Evolutionary conservation across 1,140 invertebrate genomes (phyloP), one percentile per base, ranked within the genome.

Genomic region (Drosophila melanica): DNA sequence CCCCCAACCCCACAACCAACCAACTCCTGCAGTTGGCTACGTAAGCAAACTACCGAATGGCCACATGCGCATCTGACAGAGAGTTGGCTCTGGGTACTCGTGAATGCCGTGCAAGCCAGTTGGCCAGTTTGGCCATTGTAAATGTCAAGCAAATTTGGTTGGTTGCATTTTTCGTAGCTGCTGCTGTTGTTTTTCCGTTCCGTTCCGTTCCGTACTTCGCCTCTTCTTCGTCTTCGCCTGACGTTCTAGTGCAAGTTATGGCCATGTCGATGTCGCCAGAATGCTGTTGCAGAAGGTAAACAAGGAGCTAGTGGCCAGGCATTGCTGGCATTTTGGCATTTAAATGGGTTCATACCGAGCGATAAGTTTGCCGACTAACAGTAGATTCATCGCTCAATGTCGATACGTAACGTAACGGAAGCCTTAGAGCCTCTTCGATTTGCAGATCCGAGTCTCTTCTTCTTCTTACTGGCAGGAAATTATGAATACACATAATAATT

Each of bases 101-200:
- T 68, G 54, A 78, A 72, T 74, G 57, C 51, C 33, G 33, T 16
- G 33, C 45, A 63, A 55, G 48, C 60, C 48, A 51, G 65, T 73
- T 73, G 70, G 70, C 70, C 64, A 73, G 64, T 70, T 75, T 86
- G 78, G 78, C 79, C 82, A 77, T 81, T 81, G 82, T 89, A 87
- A 87, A 87, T 87, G 82, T 87, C 82, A 87, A 82, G 84, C 82
- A 77, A 89, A 87, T 87, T 87, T 89, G 82, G 79, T 69, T 65
- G 68, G 59, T 65, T 79, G 81, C 78, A 81, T 87, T 81, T 87
- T 59, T 71, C 74, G 51, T 64, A 58, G 54, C 8, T 30, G 23
- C 2, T 30, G 12, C 12, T 33, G 9, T 20, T 48, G 12, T 14
- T 4, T 16, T 4, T 16, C 20, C 50, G 11, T 16, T 18, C 9